Evolutionary conservation across 92 coral and sea anemone species (phyloP).

Genomic region (Zoanthus sociatus): DNA sequence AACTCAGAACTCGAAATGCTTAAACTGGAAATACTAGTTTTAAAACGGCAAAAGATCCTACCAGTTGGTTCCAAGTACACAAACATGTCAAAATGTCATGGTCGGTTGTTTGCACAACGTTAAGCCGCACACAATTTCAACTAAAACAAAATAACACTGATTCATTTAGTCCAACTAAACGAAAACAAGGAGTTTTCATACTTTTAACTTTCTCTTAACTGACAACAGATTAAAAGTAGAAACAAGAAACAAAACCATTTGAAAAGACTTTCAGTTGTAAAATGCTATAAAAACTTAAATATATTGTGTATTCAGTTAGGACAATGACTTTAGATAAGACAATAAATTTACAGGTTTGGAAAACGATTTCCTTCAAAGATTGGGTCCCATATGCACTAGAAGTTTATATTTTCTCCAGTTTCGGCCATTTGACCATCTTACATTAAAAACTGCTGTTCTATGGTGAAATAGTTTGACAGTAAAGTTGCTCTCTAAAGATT

Average conservation of each 20-base stretch:
- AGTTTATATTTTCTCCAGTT: not conserved
- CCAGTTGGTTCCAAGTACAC: not conserved
- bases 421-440: not conserved
- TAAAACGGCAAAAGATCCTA: not conserved
- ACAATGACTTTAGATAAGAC: not conserved
- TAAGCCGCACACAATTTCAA: not conserved
- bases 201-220: not conserved
- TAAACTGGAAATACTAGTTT: not conserved
- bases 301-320: not conserved
- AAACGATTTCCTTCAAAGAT: not conserved
- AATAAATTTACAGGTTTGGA: not conserved
- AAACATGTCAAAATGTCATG: not conserved
- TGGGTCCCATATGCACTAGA: not conserved
- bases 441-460: not conserved
- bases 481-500: not conserved
- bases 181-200: not conserved
- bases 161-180: not conserved
- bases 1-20: not conserved
- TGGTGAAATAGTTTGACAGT: not conserved
- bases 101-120: not conserved
- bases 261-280: not conserved
- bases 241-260: not conserved
- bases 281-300: not conserved
- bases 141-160: not conserved
- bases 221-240: not conserved